Evolutionary conservation across 2,113 vertebrate genomes (phyloP).

Genomic region (Atlantisia rogersi): DNA sequence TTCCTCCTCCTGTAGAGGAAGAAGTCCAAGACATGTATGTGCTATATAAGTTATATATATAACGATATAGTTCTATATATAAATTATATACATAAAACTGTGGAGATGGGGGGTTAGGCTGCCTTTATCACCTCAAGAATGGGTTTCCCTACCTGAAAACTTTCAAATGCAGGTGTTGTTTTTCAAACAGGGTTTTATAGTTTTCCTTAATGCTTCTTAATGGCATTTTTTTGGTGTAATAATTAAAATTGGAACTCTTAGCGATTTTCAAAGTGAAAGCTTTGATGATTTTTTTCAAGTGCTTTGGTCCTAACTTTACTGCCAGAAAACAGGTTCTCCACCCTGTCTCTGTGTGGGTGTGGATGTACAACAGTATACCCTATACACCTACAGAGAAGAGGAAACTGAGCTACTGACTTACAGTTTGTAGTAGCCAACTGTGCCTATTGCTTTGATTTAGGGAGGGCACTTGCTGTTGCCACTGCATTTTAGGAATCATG

Average conservation of each 20-base stretch:
- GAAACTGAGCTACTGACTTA: slow-evolving; percentile 72
- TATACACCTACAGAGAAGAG: slow-evolving; percentile 65
- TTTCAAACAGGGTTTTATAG: slow-evolving; percentile 58
- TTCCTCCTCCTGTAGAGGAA: slow-evolving; percentile 30
- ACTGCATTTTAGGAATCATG: slow-evolving; percentile 64
- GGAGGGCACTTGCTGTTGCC: slow-evolving; percentile 71
- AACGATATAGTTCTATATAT: slow-evolving; percentile 37
- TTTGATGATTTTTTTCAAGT: slow-evolving; percentile 63
- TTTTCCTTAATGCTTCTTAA: slow-evolving; percentile 42
- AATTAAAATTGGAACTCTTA: slow-evolving; percentile 54
- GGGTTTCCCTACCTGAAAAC: slow-evolving; percentile 53
- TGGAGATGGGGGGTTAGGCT: not conserved
- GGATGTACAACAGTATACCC: slow-evolving; percentile 1
- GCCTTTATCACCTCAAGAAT: slow-evolving; percentile 62
- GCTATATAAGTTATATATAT: slow-evolving; percentile 62
- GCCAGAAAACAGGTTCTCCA: slow-evolving; percentile 73
- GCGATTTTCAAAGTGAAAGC: slow-evolving; percentile 69
- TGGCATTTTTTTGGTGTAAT: slow-evolving; percentile 51
- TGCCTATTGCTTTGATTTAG: slow-evolving; percentile 77
- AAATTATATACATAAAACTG: slow-evolving; percentile 37
- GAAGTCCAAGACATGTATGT: not conserved
- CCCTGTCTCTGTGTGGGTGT: slow-evolving; percentile 55
- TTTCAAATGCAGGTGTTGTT: slow-evolving; percentile 48
- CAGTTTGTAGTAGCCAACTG: slow-evolving; percentile 77
- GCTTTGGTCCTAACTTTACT: slow-evolving; percentile 77